Evolutionary conservation across 2,113 vertebrate genomes (phyloP).

Genomic region (Megalops atlanticus): DNA sequence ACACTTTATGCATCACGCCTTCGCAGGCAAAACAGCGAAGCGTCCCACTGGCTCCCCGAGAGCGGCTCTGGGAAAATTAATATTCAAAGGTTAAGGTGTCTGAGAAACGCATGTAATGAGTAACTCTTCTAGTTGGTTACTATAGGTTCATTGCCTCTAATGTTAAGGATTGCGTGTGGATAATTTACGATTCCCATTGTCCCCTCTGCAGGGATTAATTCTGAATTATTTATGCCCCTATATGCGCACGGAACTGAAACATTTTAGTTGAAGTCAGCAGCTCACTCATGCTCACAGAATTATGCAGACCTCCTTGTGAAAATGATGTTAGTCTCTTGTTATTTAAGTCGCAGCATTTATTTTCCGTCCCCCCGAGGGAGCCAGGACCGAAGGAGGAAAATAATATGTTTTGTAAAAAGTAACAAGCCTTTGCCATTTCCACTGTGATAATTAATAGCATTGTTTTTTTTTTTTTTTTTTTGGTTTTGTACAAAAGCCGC

Average conservation of each 20-base stretch:
- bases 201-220: conserved; percentile 97
- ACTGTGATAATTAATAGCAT: conserved; percentile 54
- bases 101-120: conserved; percentile 91
- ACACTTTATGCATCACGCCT: conserved; percentile 25
- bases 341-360: conserved; percentile 98
- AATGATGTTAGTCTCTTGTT: conserved; percentile 94
- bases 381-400: conserved; percentile 75
- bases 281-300: conserved; percentile 90
- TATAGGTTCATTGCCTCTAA: conserved; percentile 91
- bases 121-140: conserved; percentile 89
- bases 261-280: conserved; percentile 97
- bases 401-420: conserved; percentile 66
- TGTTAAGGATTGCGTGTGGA: conserved; percentile 86
- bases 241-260: conserved; percentile 91
- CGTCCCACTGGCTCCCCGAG: conserved; percentile 66
- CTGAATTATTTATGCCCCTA: conserved; percentile 99
- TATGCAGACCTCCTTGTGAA: conserved; percentile 88
- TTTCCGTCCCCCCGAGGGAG: conserved; percentile 82
- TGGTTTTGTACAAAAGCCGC: conserved; percentile 35
- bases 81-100: conserved; percentile 94
- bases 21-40: conserved; percentile 45
- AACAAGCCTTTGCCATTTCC: conserved; percentile 33
- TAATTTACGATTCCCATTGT: conserved; percentile 98
- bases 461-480: conserved; percentile 30
- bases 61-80: conserved; percentile 80